Percentiles rank a stretch among this genome's conserved stretches.
These are phyloP conservation scores for Bos javanicus DNA, from an alignment of 2,113 vertebrate genomes.

Conservation along the genomic window DNA sequence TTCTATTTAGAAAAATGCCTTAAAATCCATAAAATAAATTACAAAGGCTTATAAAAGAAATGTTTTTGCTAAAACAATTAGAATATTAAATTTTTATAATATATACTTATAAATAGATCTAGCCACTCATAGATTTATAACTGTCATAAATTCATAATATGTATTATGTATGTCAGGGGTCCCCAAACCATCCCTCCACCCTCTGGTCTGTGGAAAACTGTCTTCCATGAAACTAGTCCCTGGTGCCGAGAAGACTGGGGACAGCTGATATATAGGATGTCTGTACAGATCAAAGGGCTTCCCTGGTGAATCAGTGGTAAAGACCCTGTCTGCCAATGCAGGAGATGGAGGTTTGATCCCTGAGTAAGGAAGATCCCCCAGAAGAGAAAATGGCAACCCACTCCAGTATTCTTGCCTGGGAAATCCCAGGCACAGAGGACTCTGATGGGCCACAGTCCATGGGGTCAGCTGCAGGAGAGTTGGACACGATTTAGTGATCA, in stretches of 20 bases:
- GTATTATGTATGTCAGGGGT: neutral
- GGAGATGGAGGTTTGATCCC: neutral
- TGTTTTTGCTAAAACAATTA: neutral
- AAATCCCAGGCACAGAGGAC: neutral
- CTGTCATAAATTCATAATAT: neutral
- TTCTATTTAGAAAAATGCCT: neutral
- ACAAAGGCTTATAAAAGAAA: neutral
- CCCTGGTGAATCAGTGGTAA: neutral
- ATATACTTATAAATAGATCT: neutral
- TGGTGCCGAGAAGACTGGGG: neutral
- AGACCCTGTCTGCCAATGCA: neutral
- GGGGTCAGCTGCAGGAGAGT: neutral
- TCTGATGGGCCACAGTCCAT: neutral
- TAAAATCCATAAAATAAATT: neutral
- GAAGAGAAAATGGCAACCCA: neutral
- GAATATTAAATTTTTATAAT: neutral
- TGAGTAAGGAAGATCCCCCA: neutral
- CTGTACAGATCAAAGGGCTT: neutral
- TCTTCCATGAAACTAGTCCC: neutral
- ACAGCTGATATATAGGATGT: neutral
- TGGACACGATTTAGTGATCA: neutral
- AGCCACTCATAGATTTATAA: neutral
- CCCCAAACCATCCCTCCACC: neutral
- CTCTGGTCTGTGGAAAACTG: neutral
- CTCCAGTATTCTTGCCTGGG: neutral